Conservation (phyloP, 2,888 invertebrate species). For the Aphodius sticticus region DNA sequence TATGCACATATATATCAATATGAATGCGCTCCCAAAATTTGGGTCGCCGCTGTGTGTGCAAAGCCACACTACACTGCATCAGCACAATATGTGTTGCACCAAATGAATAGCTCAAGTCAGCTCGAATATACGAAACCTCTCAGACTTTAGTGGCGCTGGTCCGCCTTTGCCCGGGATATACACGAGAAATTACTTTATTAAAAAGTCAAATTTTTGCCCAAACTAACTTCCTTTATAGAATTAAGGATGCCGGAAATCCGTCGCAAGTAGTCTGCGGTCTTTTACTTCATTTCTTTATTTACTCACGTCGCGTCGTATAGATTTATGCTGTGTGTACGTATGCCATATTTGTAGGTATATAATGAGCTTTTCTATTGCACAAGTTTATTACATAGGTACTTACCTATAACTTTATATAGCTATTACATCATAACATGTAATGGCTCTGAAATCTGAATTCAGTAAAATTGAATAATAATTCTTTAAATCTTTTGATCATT, state of each 20-base stretch:
- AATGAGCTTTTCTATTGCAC: too few relatives aligned
- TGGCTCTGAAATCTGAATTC: too few relatives aligned
- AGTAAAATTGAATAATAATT: too few relatives aligned
- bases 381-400: too few relatives aligned
- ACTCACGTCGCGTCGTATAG: too few relatives aligned
- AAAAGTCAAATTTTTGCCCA: neutral
- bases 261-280: neutral
- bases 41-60: neutral
- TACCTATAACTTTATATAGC: too few relatives aligned
- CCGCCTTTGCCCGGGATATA: neutral
- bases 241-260: neutral
- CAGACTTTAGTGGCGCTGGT: neutral
- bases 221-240: neutral
- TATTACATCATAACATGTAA: too few relatives aligned
- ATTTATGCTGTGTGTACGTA: too few relatives aligned
- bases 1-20: constrained; percentile 4
- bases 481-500: too few relatives aligned
- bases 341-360: too few relatives aligned
- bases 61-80: neutral
- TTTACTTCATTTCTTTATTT: neutral
- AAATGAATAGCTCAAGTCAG: neutral
- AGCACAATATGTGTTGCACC: constrained; percentile 4
- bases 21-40: neutral
- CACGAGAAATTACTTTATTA: neutral
- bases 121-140: neutral